phyloP scores from a whole-genome alignment of 2,797 vertebrate species.

The Sebastes cheni region DNA sequence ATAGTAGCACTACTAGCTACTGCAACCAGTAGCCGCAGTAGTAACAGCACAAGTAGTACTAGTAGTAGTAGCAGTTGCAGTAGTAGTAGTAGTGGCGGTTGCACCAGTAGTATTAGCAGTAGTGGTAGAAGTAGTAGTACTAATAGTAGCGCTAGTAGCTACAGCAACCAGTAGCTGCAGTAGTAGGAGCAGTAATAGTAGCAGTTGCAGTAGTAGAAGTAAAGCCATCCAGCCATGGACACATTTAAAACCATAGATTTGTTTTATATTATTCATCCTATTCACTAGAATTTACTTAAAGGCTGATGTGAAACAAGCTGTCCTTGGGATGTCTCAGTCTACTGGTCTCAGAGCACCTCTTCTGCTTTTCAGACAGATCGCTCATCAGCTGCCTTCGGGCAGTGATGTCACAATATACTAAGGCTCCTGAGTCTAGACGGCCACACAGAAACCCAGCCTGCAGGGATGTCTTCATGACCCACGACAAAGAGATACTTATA shows the following conservation, averaged over 20 bases:
- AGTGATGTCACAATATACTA: constrained; percentile 44
- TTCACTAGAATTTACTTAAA: background rate
- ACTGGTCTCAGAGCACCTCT: background rate
- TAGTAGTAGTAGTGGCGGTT: background rate
- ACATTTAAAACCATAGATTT: background rate
- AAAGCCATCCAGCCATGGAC: background rate
- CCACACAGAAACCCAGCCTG: background rate
- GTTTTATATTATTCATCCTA: background rate
- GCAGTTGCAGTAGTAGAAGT: background rate
- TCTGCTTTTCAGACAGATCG: background rate
- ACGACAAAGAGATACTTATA: background rate
- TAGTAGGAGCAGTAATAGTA: background rate
- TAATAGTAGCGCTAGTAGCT: too few relatives aligned
- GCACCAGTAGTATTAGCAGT: background rate
- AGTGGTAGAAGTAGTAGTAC: background rate
- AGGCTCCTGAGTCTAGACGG: constrained; percentile 33
- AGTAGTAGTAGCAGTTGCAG: background rate
- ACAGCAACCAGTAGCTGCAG: background rate
- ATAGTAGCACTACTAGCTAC: too few relatives aligned
- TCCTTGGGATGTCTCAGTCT: background rate
- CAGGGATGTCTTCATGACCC: background rate
- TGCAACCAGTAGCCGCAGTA: background rate
- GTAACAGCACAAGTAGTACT: background rate
- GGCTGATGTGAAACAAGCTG: background rate
- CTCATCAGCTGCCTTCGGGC: background rate